Evolutionary conservation across 2,113 vertebrate genomes (phyloP).

Genomic region (Vulpes vulpes): DNA sequence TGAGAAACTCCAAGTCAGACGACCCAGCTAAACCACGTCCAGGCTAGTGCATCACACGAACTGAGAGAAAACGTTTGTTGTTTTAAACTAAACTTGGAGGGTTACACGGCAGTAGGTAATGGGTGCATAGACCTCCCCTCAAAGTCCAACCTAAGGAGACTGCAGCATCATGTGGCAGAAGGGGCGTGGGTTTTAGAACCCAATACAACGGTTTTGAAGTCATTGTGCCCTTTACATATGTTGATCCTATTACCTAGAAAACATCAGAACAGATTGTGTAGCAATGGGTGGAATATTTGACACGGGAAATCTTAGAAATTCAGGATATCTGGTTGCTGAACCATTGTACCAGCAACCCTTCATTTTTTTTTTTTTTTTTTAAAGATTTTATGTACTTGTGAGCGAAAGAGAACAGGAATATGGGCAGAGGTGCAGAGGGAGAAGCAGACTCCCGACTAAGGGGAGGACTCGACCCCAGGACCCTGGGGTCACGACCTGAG

Average conservation of each 20-base stretch:
- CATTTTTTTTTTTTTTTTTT: not conserved
- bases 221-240: not conserved
- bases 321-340: not conserved
- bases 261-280: not conserved
- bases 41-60: not conserved
- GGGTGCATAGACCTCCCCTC: rapidly evolving
- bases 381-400: too few species aligned
- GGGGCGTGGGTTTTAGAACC: not conserved
- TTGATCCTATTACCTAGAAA: not conserved
- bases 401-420: too few species aligned
- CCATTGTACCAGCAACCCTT: not conserved
- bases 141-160: not conserved
- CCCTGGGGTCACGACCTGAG: too few species aligned
- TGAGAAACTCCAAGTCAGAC: not conserved
- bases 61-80: not conserved
- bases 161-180: not conserved
- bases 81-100: not conserved
- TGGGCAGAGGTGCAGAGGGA: too few species aligned
- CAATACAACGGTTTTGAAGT: not conserved
- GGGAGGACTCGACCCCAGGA: too few species aligned
- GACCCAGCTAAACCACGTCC: not conserved
- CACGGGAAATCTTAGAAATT: not conserved
- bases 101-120: not conserved
- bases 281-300: not conserved
- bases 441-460: too few species aligned